These are phyloP conservation scores for Nyctibius grandis DNA, from an alignment of 2,797 vertebrate genomes.

Conservation along the genomic window DNA sequence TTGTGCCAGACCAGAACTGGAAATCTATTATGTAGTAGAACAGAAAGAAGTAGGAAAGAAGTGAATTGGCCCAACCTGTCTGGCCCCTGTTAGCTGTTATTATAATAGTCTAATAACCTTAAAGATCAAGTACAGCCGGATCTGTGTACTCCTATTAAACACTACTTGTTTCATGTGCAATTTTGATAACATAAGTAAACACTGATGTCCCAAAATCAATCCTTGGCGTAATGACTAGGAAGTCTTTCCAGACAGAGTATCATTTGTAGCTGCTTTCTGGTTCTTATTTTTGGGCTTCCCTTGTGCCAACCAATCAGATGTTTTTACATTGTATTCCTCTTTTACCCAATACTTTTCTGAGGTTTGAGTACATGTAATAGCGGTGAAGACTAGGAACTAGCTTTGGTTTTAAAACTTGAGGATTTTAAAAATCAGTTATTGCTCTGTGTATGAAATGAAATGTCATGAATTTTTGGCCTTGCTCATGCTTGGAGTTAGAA, in stretches of 20 bases:
- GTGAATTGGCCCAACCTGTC: neutral
- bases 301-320: neutral
- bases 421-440: neutral
- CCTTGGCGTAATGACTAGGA: neutral
- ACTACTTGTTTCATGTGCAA: neutral
- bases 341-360: neutral
- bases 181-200: neutral
- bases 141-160: neutral
- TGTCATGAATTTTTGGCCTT: neutral
- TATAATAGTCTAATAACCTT: neutral
- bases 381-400: neutral
- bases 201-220: neutral
- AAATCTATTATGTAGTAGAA: conserved; percentile 24
- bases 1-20: conserved; percentile 35
- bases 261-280: neutral
- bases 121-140: neutral
- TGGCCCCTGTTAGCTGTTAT: neutral
- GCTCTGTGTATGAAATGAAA: neutral
- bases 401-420: neutral
- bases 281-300: neutral
- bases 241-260: neutral
- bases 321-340: neutral
- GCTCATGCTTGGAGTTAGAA: neutral
- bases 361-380: neutral
- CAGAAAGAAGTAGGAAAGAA: conserved; percentile 5